Base-by-base conservation (phyloP, 2,113 vertebrate genomes). In the Dicentrarchus labrax region DNA sequence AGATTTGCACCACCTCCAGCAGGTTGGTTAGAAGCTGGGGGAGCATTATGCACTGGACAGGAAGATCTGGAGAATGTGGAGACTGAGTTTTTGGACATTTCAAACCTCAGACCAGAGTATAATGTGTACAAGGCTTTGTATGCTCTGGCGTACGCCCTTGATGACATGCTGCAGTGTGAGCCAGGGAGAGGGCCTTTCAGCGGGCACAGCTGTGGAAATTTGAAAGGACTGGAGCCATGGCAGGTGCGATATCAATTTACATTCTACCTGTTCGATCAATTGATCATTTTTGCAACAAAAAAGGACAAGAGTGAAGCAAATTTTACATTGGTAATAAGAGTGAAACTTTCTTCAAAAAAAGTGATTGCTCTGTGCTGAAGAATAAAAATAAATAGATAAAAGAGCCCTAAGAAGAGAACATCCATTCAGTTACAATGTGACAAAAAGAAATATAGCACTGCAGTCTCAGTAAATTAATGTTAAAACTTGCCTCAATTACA, bases 71-170 rank as follows among this genome's bases (percentile, higher is more conserved):
- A 36, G 0, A 67, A 15, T 2, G 59, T 41, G 59, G 80, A 91
- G 5, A 89, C 65, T 30, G 78, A 86, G 2, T 92, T 92, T 24
- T 80, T 86, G 54, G 91, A 94, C 59, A 54, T 92, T 53, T 92
- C 89, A 22, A 80, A 90, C 43, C 88, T 91, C 51, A 85, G 88
- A 54, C 67, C 87, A 39, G 90, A 94, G 6, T 95, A 95, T 39
- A 94, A 94, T 51, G 91, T 94, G 7, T 94, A 95, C 76, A 95
- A 95, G 76, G 95, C 94, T 51, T 94, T 95, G 50, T 95, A 95
- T 79, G 91, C 94, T 11, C 78, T 95, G 24, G 95, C 94, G 0
- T 73, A 95, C 45, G 91, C 92, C 2, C 78, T 95, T 2, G 86
- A 94, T 67, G 78, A 91, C 10, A 76, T 95, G 66, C 75, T 92